A percentile compares a stretch with the other conserved stretches of the same genome.
These are phyloP conservation scores for Turdus rufiventris DNA, from an alignment of 2,113 vertebrate genomes.

Conservation along the genomic window DNA sequence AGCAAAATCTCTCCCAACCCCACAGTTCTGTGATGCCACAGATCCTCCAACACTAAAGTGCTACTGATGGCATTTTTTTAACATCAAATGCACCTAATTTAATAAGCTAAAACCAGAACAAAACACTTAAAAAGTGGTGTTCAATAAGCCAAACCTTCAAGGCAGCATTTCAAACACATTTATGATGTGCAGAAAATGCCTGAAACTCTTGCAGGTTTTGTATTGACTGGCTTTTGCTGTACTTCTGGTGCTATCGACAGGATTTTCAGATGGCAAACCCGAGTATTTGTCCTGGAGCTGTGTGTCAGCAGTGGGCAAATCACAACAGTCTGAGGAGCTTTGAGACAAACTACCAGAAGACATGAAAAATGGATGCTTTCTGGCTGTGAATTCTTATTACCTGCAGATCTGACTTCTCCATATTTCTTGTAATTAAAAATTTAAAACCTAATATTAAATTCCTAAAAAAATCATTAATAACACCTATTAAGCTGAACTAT, in stretches of 20 bases:
- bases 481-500: background rate
- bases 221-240: background rate
- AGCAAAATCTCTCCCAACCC: background rate
- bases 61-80: background rate
- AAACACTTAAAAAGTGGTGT: background rate
- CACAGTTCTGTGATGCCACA: background rate
- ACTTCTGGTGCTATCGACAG: background rate
- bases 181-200: background rate
- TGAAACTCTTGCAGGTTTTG: background rate
- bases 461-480: background rate
- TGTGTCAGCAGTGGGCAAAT: background rate
- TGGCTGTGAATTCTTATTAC: background rate
- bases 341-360: background rate
- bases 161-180: background rate
- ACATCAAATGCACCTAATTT: background rate
- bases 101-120: background rate
- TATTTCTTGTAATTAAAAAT: constrained; percentile 36
- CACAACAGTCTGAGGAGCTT: background rate
- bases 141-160: background rate
- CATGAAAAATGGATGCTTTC: background rate
- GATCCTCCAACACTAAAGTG: background rate
- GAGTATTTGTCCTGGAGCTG: background rate
- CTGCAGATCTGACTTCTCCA: background rate
- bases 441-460: constrained; percentile 6
- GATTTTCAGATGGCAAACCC: background rate